Conservation (phyloP, 35 echinoderm and acorn worm species). For the Diadema setosum region DNA sequence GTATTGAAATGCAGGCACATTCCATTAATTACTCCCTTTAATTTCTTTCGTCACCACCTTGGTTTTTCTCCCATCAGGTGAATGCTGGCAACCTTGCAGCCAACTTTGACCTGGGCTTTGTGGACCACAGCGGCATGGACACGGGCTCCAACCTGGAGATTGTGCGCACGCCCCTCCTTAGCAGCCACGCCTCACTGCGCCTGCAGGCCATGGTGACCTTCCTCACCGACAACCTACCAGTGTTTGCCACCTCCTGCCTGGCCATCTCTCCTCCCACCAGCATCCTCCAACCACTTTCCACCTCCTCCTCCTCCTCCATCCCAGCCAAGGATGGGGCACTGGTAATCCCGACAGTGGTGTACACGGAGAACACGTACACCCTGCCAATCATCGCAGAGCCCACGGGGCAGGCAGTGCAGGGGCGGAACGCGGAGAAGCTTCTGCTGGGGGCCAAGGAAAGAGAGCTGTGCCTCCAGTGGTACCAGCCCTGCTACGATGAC, state of each 20-base stretch:
- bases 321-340: not conserved
- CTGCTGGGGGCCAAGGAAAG: conserved; percentile 22
- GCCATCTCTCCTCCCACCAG: conserved; percentile 49
- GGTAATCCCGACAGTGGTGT: conserved; percentile 27
- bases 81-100: conserved; percentile 29
- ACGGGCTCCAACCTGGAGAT: conserved; percentile 58
- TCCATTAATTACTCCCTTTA: too few relatives aligned
- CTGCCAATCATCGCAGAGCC: not conserved
- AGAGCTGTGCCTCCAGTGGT: conserved; percentile 93
- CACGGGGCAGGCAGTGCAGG: not conserved
- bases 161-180: conserved; percentile 73
- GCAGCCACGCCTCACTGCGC: conserved; percentile 44
- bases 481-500: conserved; percentile 58
- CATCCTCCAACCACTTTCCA: conserved; percentile 32
- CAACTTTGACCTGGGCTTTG: conserved; percentile 40
- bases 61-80: not conserved
- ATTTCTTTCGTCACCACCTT: too few relatives aligned
- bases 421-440: conserved; percentile 23
- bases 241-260: conserved; percentile 61
- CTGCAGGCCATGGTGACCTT: conserved; percentile 61
- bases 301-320: not conserved
- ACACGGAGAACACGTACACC: conserved; percentile 10
- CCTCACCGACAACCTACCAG: conserved; percentile 47
- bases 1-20: too few relatives aligned
- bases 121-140: conserved; percentile 28